Conservation (phyloP, 2,113 vertebrate species). For the Prolemur simus region DNA sequence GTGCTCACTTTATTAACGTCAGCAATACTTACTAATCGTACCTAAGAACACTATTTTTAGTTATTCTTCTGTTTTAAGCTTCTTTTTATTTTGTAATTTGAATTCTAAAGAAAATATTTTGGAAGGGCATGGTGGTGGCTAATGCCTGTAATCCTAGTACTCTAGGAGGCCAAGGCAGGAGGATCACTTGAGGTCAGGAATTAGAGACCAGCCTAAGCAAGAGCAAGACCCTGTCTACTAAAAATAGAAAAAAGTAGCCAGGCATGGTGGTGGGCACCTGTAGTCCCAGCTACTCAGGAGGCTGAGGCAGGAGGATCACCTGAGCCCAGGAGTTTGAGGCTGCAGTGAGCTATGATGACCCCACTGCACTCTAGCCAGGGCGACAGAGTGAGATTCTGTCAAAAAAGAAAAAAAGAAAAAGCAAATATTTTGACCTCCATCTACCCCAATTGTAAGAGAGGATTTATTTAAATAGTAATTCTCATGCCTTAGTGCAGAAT, state of each 20-base stretch:
- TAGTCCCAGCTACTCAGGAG: background rate
- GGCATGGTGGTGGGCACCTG: background rate
- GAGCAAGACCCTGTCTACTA: too few species aligned
- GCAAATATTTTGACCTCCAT: background rate
- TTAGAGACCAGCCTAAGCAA: background rate
- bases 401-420: background rate
- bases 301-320: background rate
- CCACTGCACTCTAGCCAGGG: background rate
- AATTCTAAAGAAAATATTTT: conserved; percentile 36
- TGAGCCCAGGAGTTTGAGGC: background rate
- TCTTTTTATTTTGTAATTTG: conserved; percentile 45
- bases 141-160: background rate
- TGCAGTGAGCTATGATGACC: background rate
- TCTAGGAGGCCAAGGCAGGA: background rate
- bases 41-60: background rate
- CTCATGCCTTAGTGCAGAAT: background rate
- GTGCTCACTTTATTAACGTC: background rate
- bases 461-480: background rate
- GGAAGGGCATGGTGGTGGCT: background rate
- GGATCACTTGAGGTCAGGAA: background rate
- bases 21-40: background rate
- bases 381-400: background rate
- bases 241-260: too few species aligned
- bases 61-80: background rate
- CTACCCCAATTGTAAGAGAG: background rate